Evolutionary conservation across 2,113 vertebrate species (phyloP).

Genomic region (Malurus alboscapulatus): DNA sequence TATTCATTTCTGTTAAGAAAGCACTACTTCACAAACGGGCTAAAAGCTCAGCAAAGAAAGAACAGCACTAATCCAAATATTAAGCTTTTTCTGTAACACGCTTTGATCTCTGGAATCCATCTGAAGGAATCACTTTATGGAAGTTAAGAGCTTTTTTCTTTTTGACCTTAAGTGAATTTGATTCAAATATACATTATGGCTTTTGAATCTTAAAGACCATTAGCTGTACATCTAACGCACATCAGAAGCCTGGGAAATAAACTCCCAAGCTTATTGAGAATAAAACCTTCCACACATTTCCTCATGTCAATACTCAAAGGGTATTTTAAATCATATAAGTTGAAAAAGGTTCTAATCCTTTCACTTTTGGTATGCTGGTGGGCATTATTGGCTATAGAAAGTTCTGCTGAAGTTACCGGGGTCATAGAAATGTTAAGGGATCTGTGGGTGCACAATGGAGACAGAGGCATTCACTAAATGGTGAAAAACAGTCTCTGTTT

Average conservation of each 20-base stretch:
- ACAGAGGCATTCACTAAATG: background rate
- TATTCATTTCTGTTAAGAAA: slow-evolving; percentile 66
- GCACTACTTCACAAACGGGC: slow-evolving; percentile 47
- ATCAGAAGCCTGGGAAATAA: slow-evolving; percentile 28
- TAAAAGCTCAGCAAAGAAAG: slow-evolving; percentile 70
- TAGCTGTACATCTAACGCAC: slow-evolving; percentile 41
- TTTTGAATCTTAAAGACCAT: slow-evolving; percentile 62
- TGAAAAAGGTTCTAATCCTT: background rate
- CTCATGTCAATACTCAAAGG: background rate
- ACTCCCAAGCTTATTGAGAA: slow-evolving; percentile 6
- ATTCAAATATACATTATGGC: slow-evolving; percentile 61
- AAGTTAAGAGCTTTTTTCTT: slow-evolving; percentile 63
- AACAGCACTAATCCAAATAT: slow-evolving; percentile 71
- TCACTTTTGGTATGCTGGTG: background rate
- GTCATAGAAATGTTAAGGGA: background rate
- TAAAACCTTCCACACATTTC: background rate
- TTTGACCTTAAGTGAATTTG: slow-evolving; percentile 67
- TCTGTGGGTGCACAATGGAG: background rate
- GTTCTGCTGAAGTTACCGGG: background rate
- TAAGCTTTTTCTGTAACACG: slow-evolving; percentile 64
- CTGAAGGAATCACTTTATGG: slow-evolving; percentile 58
- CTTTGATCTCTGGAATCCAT: slow-evolving; percentile 72
- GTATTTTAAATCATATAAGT: background rate
- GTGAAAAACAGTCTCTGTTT: background rate
- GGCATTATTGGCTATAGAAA: background rate